These are phyloP conservation scores for Scartelaos histophorus DNA, from an alignment of 2,113 vertebrate species.

Conservation along the genomic window DNA sequence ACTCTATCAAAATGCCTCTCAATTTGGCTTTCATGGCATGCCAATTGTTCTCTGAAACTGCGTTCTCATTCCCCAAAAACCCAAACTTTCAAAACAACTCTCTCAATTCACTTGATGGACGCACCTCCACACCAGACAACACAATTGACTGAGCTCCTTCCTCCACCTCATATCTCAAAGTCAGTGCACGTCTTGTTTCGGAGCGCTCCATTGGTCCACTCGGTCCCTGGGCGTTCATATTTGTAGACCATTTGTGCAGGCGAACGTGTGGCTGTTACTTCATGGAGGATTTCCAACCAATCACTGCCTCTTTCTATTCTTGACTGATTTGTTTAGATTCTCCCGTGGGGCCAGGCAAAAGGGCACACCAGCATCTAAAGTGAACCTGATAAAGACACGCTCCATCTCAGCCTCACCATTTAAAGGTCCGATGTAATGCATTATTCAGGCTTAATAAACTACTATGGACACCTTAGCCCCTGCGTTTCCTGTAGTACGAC, in stretches of 20 bases:
- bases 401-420: constrained; percentile 3
- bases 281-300: constrained; percentile 6
- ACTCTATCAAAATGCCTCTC: too few relatives aligned
- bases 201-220: background rate
- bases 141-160: background rate
- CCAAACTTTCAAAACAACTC: constrained; percentile 1
- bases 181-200: background rate
- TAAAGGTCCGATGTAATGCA: constrained; percentile 2
- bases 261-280: constrained; percentile 4
- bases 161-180: background rate
- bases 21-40: background rate
- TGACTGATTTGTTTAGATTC: constrained; percentile 11
- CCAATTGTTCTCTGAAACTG: background rate
- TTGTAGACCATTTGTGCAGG: constrained; percentile 7
- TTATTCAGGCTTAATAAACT: constrained; percentile 1
- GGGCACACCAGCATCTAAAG: constrained; percentile 10
- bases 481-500: background rate
- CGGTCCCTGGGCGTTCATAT: constrained; percentile 6
- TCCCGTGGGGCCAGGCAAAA: constrained; percentile 4
- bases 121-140: constrained; percentile 1
- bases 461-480: background rate
- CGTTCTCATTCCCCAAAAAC: background rate
- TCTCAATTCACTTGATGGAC: background rate
- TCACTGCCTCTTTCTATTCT: constrained; percentile 10
- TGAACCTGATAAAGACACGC: background rate